Evolutionary conservation across 2,113 vertebrate genomes (phyloP), one percentile per base, ranked within the genome.

Genomic region (Rhabdornis inornatus): DNA sequence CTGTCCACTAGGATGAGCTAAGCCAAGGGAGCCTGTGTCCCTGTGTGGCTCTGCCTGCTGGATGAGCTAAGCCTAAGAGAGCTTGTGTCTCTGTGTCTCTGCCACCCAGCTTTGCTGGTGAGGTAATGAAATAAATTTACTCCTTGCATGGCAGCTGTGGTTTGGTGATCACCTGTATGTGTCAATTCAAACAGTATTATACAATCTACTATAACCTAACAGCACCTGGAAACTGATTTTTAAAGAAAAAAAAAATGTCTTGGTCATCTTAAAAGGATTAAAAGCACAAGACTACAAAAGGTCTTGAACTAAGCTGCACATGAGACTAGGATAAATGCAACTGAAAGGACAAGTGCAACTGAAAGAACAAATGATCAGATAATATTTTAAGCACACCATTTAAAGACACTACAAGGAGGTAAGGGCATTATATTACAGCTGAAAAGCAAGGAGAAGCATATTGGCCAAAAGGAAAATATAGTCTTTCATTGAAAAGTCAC

Each of bases 51-150:
- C n/a, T 69, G 27, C 47, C 35, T 52, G 14, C 35, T 52, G 35
- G 28, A 71, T 71, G 30, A 55, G 30, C 69, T 14, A 35, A 44
- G 49, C 21, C 49, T 79, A 44, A 61, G 22, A 4, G 21, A 37
- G 13, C 13, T 8, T 21, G 16, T 11, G n/a, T 33, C 28, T 27
- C 22, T 16, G 3, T 25, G 27, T 8, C 31, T 45, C 81, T 72
- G 39, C 9, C 39, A 53, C 10, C 19, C 10, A 4, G 50, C 23
- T 40, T 39, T 39, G 28, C 23, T 24, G 59, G 42, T 0, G 0
- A 65, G 10, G 35, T 30, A 40, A n/a, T n/a, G 19, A 56, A 49
- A 74, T 65, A 40, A n/a, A 74, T 39, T 47, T 15, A 75, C 10
- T n/a, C 24, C 33, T 49, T 20, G 15, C 35, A n/a, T 13, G 15